Evolutionary conservation across 2,888 invertebrate species (phyloP).

Genomic region (Idaea biselata): DNA sequence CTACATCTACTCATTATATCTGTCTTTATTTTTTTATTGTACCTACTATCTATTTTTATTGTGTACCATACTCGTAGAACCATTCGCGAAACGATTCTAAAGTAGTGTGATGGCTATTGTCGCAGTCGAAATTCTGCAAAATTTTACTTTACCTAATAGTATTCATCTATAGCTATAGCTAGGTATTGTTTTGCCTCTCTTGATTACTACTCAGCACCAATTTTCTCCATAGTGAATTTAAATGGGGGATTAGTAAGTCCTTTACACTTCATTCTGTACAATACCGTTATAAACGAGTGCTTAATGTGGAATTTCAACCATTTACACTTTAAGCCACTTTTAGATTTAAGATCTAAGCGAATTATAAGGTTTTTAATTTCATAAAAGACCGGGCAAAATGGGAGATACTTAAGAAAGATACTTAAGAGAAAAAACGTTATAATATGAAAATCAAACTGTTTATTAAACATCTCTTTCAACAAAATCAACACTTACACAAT

Average conservation of each 20-base stretch:
- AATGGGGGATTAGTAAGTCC: neutral
- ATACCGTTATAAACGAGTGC: neutral
- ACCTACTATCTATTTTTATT: constrained; percentile 3
- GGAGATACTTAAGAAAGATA: too few species aligned
- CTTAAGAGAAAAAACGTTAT: too few species aligned
- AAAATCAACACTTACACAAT: too few species aligned
- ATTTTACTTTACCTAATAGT: neutral
- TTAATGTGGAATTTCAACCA: neutral
- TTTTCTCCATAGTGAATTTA: neutral
- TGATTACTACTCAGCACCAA: neutral
- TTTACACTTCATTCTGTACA: constrained; percentile 1
- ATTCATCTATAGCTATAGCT: neutral
- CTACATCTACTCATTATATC: too few species aligned
- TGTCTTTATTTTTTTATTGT: constrained; percentile 30
- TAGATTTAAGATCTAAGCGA: constrained; percentile 6
- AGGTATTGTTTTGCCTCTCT: neutral
- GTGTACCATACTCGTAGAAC: constrained; percentile 2
- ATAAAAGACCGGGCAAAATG: too few species aligned
- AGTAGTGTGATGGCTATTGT: neutral
- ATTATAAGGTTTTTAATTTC: too few species aligned
- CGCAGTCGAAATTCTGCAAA: neutral
- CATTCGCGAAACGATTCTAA: neutral
- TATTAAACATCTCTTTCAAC: too few species aligned
- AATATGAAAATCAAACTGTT: too few species aligned
- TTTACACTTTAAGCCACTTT: constrained; percentile 9